These are phyloP conservation scores for Trichechus manatus DNA, from an alignment of 2,113 vertebrate genomes.

Conservation along the genomic window DNA sequence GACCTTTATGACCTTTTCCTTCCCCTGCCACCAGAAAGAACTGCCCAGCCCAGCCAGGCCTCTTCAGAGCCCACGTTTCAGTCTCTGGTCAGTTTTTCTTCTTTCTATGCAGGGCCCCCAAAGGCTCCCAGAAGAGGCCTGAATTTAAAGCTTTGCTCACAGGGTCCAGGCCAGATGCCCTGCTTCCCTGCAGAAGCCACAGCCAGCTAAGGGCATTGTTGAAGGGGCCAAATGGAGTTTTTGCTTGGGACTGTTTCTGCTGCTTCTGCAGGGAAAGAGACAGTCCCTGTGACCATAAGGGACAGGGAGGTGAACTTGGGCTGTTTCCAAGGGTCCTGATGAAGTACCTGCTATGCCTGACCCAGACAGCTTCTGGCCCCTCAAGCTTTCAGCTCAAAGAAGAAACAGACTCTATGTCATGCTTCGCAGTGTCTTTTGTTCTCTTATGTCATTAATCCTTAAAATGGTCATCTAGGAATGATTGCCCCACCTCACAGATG, in stretches of 20 bases:
- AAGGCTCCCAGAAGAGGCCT: background rate
- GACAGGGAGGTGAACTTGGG: background rate
- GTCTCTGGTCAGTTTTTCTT: background rate
- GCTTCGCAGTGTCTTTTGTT: background rate
- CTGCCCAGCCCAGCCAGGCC: background rate
- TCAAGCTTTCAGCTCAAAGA: background rate
- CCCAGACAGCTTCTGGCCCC: background rate
- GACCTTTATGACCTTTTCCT: background rate
- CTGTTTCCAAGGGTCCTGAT: background rate
- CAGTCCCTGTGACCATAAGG: background rate
- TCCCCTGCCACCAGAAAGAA: background rate
- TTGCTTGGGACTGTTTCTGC: background rate
- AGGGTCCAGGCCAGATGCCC: background rate
- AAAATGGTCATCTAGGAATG: background rate
- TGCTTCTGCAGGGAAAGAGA: background rate
- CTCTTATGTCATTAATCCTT: background rate
- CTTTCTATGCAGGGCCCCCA: background rate
- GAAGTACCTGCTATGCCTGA: background rate
- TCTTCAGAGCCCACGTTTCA: background rate
- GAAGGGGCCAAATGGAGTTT: background rate
- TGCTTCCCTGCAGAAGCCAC: background rate
- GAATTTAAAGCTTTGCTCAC: background rate
- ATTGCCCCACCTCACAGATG: background rate
- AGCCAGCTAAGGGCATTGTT: rapidly evolving
- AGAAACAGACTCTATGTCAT: background rate